Evolutionary conservation across 92 coral and sea anemone species (phyloP).

Genomic region (Isaurus tuberculatus): DNA sequence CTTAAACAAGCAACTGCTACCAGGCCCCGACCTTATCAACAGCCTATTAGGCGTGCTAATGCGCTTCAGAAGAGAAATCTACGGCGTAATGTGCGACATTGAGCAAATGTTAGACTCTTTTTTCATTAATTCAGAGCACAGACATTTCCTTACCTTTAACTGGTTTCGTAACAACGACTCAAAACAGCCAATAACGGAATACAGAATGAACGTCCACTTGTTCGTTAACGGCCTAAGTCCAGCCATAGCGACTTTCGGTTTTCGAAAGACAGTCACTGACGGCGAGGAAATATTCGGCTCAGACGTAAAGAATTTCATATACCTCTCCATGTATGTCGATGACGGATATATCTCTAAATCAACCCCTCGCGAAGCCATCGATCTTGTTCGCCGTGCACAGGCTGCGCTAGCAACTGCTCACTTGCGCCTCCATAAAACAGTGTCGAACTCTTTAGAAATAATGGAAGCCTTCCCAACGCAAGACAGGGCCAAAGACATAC

Average conservation of each 20-base stretch:
- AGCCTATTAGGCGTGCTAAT: background rate
- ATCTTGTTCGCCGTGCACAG: conserved; percentile 48
- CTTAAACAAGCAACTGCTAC: background rate
- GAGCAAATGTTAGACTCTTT: background rate
- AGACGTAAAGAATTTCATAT: background rate
- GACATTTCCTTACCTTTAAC: conserved; percentile 39
- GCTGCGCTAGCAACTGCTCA: conserved; percentile 47
- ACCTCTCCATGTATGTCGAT: conserved; percentile 24
- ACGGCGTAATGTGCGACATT: background rate
- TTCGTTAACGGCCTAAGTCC: conserved; percentile 39
- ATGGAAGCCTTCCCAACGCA: conserved; percentile 58
- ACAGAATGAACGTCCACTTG: conserved; percentile 43
- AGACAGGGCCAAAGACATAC: conserved; percentile 7
- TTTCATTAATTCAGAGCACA: conserved; percentile 25
- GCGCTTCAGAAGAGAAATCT: background rate
- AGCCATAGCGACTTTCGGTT: conserved; percentile 43
- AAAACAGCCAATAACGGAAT: conserved; percentile 27
- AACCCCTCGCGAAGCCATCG: conserved; percentile 48
- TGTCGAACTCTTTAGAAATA: conserved; percentile 46
- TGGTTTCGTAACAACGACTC: conserved; percentile 53
- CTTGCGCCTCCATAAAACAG: conserved; percentile 45
- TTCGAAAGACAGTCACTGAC: conserved; percentile 38
- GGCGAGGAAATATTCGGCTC: conserved; percentile 11
- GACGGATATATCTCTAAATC: conserved; percentile 33
- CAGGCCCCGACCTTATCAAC: conserved; percentile 16